A percentile compares a stretch with the other conserved stretches of the same genome.
phyloP scores from a whole-genome alignment of 2,113 vertebrate species.

The Lepus europaeus region DNA sequence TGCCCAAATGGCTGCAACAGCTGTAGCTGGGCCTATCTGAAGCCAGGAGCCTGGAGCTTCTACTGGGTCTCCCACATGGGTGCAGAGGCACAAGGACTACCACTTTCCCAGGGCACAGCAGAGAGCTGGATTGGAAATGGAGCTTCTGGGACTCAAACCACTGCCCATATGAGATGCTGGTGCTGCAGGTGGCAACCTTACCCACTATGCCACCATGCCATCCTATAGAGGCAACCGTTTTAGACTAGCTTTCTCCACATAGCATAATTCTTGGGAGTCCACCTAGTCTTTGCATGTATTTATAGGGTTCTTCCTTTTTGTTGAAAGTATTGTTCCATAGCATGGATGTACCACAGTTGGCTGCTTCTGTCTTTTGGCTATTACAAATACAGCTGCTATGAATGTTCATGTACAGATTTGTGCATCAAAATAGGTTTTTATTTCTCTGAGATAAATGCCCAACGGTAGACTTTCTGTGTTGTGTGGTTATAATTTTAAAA shows the following conservation, averaged over 20 bases:
- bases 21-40: too few relatives aligned
- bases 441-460: not conserved
- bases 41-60: too few relatives aligned
- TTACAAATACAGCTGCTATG: not conserved
- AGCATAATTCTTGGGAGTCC: not conserved
- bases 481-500: constrained; percentile 16
- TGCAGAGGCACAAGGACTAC: too few relatives aligned
- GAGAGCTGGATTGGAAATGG: too few relatives aligned
- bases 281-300: not conserved
- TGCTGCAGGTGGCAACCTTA: too few relatives aligned
- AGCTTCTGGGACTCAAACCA: too few relatives aligned
- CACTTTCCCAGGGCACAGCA: too few relatives aligned
- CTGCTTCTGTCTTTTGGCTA: not conserved
- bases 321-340: not conserved
- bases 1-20: too few relatives aligned
- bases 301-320: not conserved
- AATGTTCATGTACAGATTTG: not conserved
- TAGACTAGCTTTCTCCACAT: not conserved
- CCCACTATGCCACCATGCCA: too few relatives aligned
- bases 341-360: not conserved
- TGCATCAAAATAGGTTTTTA: not conserved
- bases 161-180: too few relatives aligned
- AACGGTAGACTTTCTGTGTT: not conserved
- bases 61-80: too few relatives aligned
- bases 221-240: not conserved